Conservation (phyloP, 2,113 vertebrate species). For the Puma concolor region DNA sequence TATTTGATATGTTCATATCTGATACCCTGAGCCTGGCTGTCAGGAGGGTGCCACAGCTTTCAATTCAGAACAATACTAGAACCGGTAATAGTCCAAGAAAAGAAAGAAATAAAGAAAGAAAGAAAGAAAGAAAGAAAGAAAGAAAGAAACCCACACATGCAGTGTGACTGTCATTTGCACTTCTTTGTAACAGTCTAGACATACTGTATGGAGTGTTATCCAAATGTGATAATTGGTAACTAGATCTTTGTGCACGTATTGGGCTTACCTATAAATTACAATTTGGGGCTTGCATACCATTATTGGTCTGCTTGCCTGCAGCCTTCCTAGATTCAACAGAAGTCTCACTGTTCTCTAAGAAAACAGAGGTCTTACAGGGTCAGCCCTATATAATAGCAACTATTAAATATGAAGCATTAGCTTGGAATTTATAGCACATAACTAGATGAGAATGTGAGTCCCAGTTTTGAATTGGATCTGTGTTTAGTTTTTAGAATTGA, state of each 20-base stretch:
- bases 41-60: conserved; percentile 59
- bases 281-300: conserved; percentile 57
- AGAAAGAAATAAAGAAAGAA: background rate
- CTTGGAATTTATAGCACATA: conserved; percentile 46
- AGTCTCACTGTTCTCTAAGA: conserved; percentile 62
- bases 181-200: conserved; percentile 75
- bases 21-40: conserved; percentile 28
- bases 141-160: conserved; percentile 51
- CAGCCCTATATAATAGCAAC: conserved; percentile 22
- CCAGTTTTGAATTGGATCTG: conserved; percentile 55
- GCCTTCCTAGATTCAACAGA: conserved; percentile 73
- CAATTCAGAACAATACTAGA: conserved; percentile 67
- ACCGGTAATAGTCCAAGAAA: conserved; percentile 56
- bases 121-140: background rate
- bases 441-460: conserved; percentile 54
- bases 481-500: background rate
- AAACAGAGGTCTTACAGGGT: conserved; percentile 39
- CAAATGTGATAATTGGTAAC: conserved; percentile 78
- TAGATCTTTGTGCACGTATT: conserved; percentile 53
- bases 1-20: conserved; percentile 38
- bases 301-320: conserved; percentile 62
- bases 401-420: conserved; percentile 49
- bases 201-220: conserved; percentile 70
- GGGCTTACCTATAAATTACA: conserved; percentile 73
- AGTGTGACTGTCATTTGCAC: conserved; percentile 72